A percentile compares a stretch with the other conserved stretches of the same genome.
phyloP scores from a whole-genome alignment of 2,888 invertebrate species.

The Microdon myrmicae region DNA sequence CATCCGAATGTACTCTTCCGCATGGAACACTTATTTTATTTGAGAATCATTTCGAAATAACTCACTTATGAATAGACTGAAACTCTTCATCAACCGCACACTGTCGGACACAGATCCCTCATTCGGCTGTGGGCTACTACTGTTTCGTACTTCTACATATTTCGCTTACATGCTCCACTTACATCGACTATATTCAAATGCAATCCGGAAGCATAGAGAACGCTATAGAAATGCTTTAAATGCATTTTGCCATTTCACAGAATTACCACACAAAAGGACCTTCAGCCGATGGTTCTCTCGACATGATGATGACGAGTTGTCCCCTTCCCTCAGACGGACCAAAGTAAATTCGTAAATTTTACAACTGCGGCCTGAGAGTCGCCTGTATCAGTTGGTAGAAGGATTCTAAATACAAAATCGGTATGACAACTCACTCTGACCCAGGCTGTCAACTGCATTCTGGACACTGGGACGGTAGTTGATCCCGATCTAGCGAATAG shows the following conservation, averaged over 20 bases:
- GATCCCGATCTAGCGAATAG: too few relatives aligned
- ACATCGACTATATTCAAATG: slow-evolving; percentile 44
- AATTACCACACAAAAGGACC: slow-evolving; percentile 43
- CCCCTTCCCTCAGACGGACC: too few relatives aligned
- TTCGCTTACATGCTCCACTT: slow-evolving; percentile 40
- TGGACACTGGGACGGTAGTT: too few relatives aligned
- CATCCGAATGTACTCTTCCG: neutral
- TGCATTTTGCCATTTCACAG: slow-evolving; percentile 36
- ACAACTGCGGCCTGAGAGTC: slow-evolving; percentile 7
- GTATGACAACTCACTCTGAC: slow-evolving; percentile 25
- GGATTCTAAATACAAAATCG: slow-evolving; percentile 21
- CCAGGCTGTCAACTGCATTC: slow-evolving; percentile 16
- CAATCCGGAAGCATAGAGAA: slow-evolving; percentile 10
- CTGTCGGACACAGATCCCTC: slow-evolving; percentile 9
- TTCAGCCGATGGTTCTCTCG: slow-evolving; percentile 17
- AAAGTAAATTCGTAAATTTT: slow-evolving; percentile 1
- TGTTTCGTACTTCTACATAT: slow-evolving; percentile 28
- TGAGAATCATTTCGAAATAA: slow-evolving; percentile 20
- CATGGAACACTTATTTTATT: slow-evolving; percentile 8
- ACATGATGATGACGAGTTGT: slow-evolving; percentile 24
- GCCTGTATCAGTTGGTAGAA: neutral
- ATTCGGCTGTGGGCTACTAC: slow-evolving; percentile 19
- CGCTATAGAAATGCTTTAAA: slow-evolving; percentile 37
- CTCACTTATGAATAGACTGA: slow-evolving; percentile 28
- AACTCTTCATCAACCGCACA: slow-evolving; percentile 8